Evolutionary conservation across 1,140 invertebrate species (phyloP), one percentile per base, ranked within the genome.

Genomic region (Drosophila arizonae): DNA sequence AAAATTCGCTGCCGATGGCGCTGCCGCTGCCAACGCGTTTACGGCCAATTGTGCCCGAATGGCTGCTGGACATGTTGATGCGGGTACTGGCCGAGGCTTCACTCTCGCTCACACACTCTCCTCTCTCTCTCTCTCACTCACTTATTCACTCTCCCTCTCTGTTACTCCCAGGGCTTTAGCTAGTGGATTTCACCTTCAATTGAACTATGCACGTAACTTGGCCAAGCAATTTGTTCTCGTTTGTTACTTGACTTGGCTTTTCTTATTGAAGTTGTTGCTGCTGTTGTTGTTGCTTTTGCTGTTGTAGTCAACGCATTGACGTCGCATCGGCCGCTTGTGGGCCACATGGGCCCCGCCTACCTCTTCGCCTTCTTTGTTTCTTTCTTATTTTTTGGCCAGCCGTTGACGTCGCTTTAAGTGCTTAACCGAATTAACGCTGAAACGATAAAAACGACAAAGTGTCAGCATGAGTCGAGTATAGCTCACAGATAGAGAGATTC

Each of bases 31-130:
- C 86, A 43, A 81, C 82, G 64, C 90, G 89, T 76, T 92, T 92
- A 79, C 91, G 88, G 75, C 91, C 91, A 81, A 91, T 92, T 76
- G 91, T 92, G 54, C 91, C 89, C 52, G 91, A 91, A 78, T 92
- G 91, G 63, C 91, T 87, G 84, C 90, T 87, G 70, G 82, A 87
- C 82, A 87, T 86, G 67, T 43, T 72, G 57, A 64, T 48, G 51
- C 15, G n/a, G 36, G 17, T 30, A 15, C 21, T 41, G 36, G 46
- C 33, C 30, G 10, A 6, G 50, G 8, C 21, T n/a, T 8, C 8
- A 11, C 11, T 8, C 28, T 21, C 28, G 21, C 36, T 24, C 30
- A 17, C 28, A 17, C 46, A 17, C 21, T 24, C 21, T 24, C 21
- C 21, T 2, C 21, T 2, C 21, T 24, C 21, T 24, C 21, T 24